Evolutionary conservation across 2,888 invertebrate species (phyloP).

Genomic region (Drosophila borborema): DNA sequence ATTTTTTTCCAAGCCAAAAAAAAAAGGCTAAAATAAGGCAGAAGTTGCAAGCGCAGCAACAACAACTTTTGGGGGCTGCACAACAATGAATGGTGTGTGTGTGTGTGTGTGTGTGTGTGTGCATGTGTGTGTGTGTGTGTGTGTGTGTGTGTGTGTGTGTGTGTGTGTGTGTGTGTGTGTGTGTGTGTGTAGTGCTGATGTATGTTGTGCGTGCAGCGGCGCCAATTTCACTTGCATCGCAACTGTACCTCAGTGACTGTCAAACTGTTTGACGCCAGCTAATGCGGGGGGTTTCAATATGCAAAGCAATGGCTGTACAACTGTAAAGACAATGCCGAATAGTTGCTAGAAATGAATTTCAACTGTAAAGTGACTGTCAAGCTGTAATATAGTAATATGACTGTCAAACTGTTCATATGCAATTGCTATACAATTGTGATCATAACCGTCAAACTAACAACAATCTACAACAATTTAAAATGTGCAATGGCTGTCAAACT

Average conservation of each 20-base stretch:
- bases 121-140: conserved; percentile 11
- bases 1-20: conserved; percentile 64
- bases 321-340: neutral
- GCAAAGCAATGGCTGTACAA: neutral
- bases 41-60: conserved; percentile 26
- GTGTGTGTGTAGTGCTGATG: conserved; percentile 3
- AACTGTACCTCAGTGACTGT: conserved; percentile 22
- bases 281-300: neutral
- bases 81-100: conserved; percentile 37
- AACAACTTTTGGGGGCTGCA: conserved; percentile 21
- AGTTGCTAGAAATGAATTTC: neutral
- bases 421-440: neutral
- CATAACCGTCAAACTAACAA: neutral
- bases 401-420: neutral
- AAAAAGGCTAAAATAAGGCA: conserved; percentile 34
- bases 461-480: neutral
- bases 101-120: conserved; percentile 19
- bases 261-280: conserved; percentile 23
- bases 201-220: conserved; percentile 13
- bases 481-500: neutral
- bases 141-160: conserved; percentile 17
- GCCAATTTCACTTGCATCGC: conserved; percentile 11
- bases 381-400: neutral
- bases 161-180: conserved; percentile 19
- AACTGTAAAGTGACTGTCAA: conserved; percentile 20